These are phyloP conservation scores for Carassius carassius DNA, from an alignment of 2,113 vertebrate species.

Conservation along the genomic window DNA sequence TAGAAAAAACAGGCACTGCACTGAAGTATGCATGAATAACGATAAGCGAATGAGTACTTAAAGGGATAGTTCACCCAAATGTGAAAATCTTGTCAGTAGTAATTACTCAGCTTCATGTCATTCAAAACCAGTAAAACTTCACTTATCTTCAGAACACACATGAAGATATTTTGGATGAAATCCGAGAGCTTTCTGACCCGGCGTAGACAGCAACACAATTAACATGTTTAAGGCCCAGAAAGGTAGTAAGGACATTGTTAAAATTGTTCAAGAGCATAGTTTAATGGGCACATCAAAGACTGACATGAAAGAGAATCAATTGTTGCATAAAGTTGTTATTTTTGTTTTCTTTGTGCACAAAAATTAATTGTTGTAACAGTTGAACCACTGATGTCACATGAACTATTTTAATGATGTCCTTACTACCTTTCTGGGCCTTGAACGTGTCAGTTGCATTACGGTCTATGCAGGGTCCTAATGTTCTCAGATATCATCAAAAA, in stretches of 20 bases:
- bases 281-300: no score
- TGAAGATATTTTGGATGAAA: neutral
- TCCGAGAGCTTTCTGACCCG: neutral
- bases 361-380: no score
- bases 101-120: no score
- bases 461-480: neutral
- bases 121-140: neutral
- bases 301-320: no score
- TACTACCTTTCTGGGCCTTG: neutral
- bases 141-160: neutral
- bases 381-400: no score
- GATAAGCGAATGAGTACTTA: neutral
- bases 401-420: no score
- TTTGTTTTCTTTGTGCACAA: no score
- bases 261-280: no score
- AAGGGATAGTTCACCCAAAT: neutral
- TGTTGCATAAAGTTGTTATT: no score
- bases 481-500: neutral
- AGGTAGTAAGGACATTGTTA: neutral
- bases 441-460: neutral
- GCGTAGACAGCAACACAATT: neutral
- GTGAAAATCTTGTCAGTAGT: neutral
- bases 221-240: neutral
- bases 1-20: slow-evolving; percentile 59
- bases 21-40: slow-evolving; percentile 8